A percentile compares a stretch with the other conserved stretches of the same genome.
Evolutionary conservation across 2,888 invertebrate genomes (phyloP).

Genomic region (Entomobrya proxima): DNA sequence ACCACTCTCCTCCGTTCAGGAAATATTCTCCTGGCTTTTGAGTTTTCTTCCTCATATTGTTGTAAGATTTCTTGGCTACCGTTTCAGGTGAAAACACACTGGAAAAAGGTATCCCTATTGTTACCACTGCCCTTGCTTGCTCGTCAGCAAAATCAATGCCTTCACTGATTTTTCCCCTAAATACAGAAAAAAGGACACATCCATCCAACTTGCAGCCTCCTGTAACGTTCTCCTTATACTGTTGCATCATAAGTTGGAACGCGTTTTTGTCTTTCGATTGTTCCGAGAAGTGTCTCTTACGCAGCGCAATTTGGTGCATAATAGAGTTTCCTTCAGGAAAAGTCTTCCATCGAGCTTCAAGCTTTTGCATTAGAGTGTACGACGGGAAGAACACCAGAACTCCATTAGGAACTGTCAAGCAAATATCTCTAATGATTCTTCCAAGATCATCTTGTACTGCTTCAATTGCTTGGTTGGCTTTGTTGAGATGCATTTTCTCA

Average conservation of each 20-base stretch:
- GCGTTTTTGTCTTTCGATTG: conserved; percentile 47
- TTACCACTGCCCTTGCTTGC: conserved; percentile 72
- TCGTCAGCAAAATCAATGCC: conserved; percentile 74
- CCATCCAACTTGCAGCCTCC: conserved; percentile 54
- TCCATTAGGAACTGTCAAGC: conserved; percentile 71
- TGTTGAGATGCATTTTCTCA: background rate
- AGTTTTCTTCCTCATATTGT: conserved; percentile 30
- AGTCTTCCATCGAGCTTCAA: conserved; percentile 44
- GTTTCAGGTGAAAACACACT: conserved; percentile 29
- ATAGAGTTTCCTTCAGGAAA: conserved; percentile 10
- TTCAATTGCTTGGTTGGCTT: conserved; percentile 21
- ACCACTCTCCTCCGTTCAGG: conserved; percentile 69
- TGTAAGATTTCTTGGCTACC: conserved; percentile 63
- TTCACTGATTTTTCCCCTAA: conserved; percentile 72
- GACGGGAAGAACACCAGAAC: conserved; percentile 72
- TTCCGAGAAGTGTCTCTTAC: conserved; percentile 68
- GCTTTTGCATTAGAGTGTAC: conserved; percentile 48
- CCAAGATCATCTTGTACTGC: conserved; percentile 64
- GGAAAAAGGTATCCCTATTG: conserved; percentile 71
- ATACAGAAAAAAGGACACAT: conserved; percentile 71
- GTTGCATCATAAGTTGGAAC: conserved; percentile 59
- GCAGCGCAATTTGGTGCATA: conserved; percentile 37
- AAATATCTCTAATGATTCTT: conserved; percentile 56
- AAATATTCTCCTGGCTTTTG: background rate
- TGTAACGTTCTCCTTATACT: conserved; percentile 44